A percentile compares a stretch with the other conserved stretches of the same genome.
phyloP scores from a whole-genome alignment of 2,888 invertebrate species.

The Apoderus coryli region DNA sequence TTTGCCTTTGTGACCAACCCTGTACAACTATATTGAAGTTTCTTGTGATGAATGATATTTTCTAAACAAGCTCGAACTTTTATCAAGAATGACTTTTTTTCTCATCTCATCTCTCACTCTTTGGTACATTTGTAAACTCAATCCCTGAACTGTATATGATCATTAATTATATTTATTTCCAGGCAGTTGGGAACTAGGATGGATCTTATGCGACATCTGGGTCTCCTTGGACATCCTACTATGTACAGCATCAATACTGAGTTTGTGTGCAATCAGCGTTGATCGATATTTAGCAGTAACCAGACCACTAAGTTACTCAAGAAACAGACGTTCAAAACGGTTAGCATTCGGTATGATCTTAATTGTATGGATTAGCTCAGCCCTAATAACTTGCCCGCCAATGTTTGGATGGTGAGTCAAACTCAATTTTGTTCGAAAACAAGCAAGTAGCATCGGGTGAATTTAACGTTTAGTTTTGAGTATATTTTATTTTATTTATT shows the following conservation, averaged over 20 bases:
- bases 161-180: conserved; percentile 23
- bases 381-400: conserved; percentile 86
- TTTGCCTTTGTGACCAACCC: no score
- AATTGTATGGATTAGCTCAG: conserved; percentile 79
- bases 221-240: conserved; percentile 84
- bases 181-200: conserved; percentile 81
- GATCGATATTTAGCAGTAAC: conserved; percentile 88
- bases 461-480: no score
- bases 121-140: no score
- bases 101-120: no score
- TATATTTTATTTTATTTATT: no score
- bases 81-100: no score
- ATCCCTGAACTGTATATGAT: no score
- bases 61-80: no score
- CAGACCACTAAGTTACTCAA: conserved; percentile 81
- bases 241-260: conserved; percentile 86
- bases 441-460: no score
- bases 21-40: no score
- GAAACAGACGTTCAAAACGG: conserved; percentile 71
- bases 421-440: no score
- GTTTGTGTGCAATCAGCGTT: conserved; percentile 83
- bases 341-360: conserved; percentile 76
- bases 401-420: conserved; percentile 73
- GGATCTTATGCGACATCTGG: conserved; percentile 82
- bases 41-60: no score